Base-by-base conservation (phyloP, 1,140 invertebrate species). In the Physella acuta region DNA sequence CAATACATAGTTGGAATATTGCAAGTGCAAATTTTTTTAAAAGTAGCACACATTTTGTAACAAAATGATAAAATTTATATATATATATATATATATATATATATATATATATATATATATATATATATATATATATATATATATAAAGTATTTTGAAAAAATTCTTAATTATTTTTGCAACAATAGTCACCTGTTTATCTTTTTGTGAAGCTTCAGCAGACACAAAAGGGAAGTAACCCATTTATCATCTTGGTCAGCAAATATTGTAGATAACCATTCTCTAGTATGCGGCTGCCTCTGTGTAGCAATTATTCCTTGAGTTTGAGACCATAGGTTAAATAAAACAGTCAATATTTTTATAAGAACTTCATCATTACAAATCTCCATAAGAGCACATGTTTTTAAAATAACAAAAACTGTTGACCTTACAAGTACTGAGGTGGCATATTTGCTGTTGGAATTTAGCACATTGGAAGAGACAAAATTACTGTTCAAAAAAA, bases 161-260 rank as follows among this genome's bases (percentile, higher is more conserved):
- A n/a, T n/a, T n/a, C n/a, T n/a, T n/a, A n/a, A n/a, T n/a, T n/a
- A n/a, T n/a, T n/a, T 53, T 53, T 8, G 20, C 52, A 14, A 33
- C 3, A 58, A 30, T 33, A 5, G 28, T 34, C 36, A 61, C 37
- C 39, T 39, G 33, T 24, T 44, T 1, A 61, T 26, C 26, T 61
- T 34, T 61, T n/a, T 61, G n/a, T 39, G 26, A 24, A 61, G 36
- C 36, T 37, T 64, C 28, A 64, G 44, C 1, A 52, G 20, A 33
- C 62, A 64, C 33, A 52, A 53, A 17, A 64, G 28, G 33, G 62
- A 31, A 17, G 30, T 52, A 33, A 64, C 52, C 62, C 62, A 64
- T 26, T 64, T 37, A 36, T 64, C 62, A 64, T 64, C 62, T 64
- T 64, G 62, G 24, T 64, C 62, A 5, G 26, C 44, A 64, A 64